Evolutionary conservation across 2,888 invertebrate genomes (phyloP).

Genomic region (Tenthredo mesomela): DNA sequence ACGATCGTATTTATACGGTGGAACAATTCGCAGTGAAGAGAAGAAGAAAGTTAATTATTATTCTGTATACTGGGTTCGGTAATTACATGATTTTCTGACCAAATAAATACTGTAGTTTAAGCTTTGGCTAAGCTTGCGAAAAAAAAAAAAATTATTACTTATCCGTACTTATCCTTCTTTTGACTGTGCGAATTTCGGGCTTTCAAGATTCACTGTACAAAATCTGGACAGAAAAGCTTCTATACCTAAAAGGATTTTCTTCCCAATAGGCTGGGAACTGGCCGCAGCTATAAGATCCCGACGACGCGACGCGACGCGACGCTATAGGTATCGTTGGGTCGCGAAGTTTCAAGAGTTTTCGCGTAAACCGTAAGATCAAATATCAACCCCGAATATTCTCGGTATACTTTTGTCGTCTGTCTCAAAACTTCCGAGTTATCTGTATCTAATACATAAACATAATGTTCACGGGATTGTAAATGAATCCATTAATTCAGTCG

Average conservation of each 20-base stretch:
- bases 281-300: neutral
- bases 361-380: constrained; percentile 3
- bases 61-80: neutral
- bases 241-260: constrained; percentile 26
- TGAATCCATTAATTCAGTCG: neutral
- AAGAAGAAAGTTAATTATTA: neutral
- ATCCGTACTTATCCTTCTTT: neutral
- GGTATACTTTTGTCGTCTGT: neutral
- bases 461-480: neutral
- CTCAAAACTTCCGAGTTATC: neutral
- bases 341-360: constrained; percentile 12
- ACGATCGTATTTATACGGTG: neutral
- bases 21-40: neutral
- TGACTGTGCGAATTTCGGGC: neutral
- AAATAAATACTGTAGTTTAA: neutral
- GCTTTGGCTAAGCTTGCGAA: neutral
- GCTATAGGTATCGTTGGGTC: neutral
- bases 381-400: neutral
- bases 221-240: constrained; percentile 25
- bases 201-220: neutral
- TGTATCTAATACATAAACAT: neutral
- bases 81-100: neutral
- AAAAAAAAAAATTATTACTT: neutral
- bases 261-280: neutral
- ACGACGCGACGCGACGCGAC: neutral